Conservation (phyloP, 2,888 invertebrate genomes). For the Mesochorus sp. region DNA sequence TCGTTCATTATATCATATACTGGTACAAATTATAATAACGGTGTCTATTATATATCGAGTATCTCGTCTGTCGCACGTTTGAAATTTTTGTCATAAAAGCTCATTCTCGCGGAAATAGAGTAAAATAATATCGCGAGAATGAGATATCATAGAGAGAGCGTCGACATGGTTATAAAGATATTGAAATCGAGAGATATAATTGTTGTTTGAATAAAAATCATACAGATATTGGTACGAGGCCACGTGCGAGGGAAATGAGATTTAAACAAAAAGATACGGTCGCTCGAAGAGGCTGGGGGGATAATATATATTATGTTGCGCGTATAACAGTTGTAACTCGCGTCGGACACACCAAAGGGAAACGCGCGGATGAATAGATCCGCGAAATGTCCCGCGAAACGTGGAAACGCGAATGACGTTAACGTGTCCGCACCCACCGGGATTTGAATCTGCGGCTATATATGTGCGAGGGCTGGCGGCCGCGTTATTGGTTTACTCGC, state of each 20-base stretch:
- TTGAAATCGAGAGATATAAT: neutral
- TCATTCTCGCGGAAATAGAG: neutral
- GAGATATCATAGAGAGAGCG: too few relatives aligned
- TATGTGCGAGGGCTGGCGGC: conserved; percentile 70
- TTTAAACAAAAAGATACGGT: neutral
- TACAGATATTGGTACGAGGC: neutral
- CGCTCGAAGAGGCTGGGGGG: neutral
- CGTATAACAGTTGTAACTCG: conserved; percentile 36
- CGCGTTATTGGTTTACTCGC: conserved; percentile 82
- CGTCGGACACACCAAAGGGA: conserved; percentile 45
- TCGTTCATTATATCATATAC: conserved; percentile 43
- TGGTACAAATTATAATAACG: conserved; percentile 37
- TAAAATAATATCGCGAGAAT: neutral
- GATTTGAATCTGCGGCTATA: conserved; percentile 80
- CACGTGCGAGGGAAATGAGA: neutral
- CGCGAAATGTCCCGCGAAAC: conserved; percentile 77
- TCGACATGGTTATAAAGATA: too few relatives aligned
- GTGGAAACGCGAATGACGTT: conserved; percentile 61
- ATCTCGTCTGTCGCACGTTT: neutral
- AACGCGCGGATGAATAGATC: conserved; percentile 73
- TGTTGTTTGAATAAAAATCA: neutral
- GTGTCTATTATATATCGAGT: conserved; percentile 32
- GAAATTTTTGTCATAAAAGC: conserved; percentile 10
- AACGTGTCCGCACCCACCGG: conserved; percentile 70
- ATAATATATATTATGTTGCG: neutral